These are phyloP conservation scores for Isaurus tuberculatus DNA, from an alignment of 92 coral and sea anemone genomes.

Conservation along the genomic window DNA sequence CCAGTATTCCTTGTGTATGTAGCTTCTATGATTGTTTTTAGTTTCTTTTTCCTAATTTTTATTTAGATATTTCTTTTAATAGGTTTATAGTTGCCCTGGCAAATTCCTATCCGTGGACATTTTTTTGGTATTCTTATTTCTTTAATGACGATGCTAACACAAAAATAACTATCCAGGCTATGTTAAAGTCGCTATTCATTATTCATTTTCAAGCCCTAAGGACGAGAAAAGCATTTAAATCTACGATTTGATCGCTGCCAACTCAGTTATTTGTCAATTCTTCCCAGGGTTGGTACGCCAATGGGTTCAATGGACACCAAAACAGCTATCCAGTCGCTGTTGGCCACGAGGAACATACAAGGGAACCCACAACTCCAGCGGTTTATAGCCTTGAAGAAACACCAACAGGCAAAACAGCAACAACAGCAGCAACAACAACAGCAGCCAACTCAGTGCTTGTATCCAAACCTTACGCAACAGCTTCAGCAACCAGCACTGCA, in stretches of 20 bases:
- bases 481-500: conserved; percentile 58
- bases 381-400: conserved; percentile 12
- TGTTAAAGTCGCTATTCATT: too few relatives aligned
- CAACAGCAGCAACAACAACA: conserved; percentile 79
- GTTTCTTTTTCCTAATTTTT: too few relatives aligned
- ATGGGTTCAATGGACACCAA: conserved; percentile 53
- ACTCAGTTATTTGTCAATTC: not conserved
- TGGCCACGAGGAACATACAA: conserved; percentile 40
- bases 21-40: too few relatives aligned
- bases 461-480: conserved; percentile 34
- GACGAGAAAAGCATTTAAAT: too few relatives aligned
- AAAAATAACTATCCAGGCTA: too few relatives aligned
- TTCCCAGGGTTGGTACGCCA: conserved; percentile 23
- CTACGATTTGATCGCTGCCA: not conserved
- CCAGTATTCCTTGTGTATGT: too few relatives aligned
- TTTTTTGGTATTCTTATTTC: too few relatives aligned
- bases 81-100: too few relatives aligned
- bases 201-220: too few relatives aligned
- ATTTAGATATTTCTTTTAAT: too few relatives aligned
- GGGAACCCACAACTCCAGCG: conserved; percentile 37
- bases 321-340: conserved; percentile 61
- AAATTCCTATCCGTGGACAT: too few relatives aligned
- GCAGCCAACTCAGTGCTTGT: conserved; percentile 5
- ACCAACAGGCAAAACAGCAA: conserved; percentile 49
- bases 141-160: too few relatives aligned